A percentile compares a stretch with the other conserved stretches of the same genome.
phyloP scores from a whole-genome alignment of 2,888 invertebrate species.

The Cepaea hortensis region DNA sequence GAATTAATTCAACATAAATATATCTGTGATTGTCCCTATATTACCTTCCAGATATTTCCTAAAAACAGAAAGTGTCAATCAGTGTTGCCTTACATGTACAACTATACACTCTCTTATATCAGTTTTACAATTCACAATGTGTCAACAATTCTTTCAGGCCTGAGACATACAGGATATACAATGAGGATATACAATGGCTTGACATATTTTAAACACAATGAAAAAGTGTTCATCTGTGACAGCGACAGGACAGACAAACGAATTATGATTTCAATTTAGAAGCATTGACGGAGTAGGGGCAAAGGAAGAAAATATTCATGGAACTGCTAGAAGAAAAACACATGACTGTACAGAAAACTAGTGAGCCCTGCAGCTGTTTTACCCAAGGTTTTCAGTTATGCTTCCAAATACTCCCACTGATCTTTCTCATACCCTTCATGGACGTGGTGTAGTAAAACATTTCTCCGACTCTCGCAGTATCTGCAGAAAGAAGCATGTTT shows the following conservation, averaged over 20 bases:
- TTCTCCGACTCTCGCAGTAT: constrained; percentile 97
- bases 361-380: constrained; percentile 25
- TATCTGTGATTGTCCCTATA: no score
- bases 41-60: no score
- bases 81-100: no score
- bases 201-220: neutral
- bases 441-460: constrained; percentile 96
- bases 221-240: neutral
- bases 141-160: neutral
- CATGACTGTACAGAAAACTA: constrained; percentile 20
- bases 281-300: neutral
- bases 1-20: no score
- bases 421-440: constrained; percentile 99
- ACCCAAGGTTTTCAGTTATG: constrained; percentile 13
- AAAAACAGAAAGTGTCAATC: no score
- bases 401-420: constrained; percentile 86
- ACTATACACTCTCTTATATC: neutral
- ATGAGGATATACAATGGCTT: neutral
- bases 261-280: neutral
- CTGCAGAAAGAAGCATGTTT: constrained; percentile 78
- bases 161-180: neutral
- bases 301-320: neutral
- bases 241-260: neutral
- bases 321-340: constrained; percentile 10
- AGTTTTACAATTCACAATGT: neutral